phyloP scores from a whole-genome alignment of 2,888 invertebrate genomes.

The Ornithoptera priamus region DNA sequence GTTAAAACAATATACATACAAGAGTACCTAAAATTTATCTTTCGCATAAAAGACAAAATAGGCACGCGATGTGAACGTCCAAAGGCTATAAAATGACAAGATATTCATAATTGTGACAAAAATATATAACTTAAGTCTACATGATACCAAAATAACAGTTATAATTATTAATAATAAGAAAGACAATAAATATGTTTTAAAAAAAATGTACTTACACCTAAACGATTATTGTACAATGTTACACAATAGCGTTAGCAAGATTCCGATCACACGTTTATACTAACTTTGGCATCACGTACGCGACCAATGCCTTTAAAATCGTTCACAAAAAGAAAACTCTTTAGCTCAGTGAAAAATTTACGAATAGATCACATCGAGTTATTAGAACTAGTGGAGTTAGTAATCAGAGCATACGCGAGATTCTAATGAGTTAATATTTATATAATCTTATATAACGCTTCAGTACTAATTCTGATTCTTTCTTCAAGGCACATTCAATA shows the following conservation, averaged over 20 bases:
- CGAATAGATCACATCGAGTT: constrained; percentile 19
- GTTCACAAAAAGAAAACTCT: constrained; percentile 15
- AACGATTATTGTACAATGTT: constrained; percentile 1
- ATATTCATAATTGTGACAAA: background rate
- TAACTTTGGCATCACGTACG: constrained; percentile 72
- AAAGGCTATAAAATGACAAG: constrained; percentile 1
- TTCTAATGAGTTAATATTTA: constrained; percentile 44
- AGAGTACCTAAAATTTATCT: constrained; percentile 47
- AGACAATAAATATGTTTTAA: constrained; percentile 22
- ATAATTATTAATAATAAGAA: background rate
- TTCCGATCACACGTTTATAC: constrained; percentile 39
- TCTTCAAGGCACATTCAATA: constrained; percentile 26
- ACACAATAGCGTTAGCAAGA: constrained; percentile 27
- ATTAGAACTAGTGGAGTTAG: constrained; percentile 57
- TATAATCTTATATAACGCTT: too few relatives aligned
- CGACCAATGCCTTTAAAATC: constrained; percentile 52
- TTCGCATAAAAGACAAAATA: constrained; percentile 50
- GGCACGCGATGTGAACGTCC: constrained; percentile 33
- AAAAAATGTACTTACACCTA: constrained; percentile 24
- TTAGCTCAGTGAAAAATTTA: background rate
- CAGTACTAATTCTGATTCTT: too few relatives aligned
- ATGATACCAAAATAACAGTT: background rate
- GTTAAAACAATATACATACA: constrained; percentile 31
- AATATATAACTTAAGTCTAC: background rate
- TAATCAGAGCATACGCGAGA: constrained; percentile 49